Evolutionary conservation across 2,113 vertebrate species (phyloP).

Genomic region (Passer montanus): DNA sequence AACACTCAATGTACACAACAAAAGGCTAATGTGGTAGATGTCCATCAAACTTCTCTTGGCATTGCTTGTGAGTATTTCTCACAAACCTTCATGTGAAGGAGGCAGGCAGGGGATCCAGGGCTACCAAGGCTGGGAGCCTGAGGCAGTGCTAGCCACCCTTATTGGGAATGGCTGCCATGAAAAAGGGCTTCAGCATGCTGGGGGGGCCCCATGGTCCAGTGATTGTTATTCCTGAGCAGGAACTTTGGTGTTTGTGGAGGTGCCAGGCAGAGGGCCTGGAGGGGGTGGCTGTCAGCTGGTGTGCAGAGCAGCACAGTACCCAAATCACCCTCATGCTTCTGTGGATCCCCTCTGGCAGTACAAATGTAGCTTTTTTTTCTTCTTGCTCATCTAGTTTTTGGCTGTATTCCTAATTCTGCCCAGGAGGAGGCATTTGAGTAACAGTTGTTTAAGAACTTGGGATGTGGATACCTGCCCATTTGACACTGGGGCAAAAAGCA

Average conservation of each 20-base stretch:
- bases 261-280: neutral
- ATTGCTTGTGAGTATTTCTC: neutral
- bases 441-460: neutral
- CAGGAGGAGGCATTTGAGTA: neutral
- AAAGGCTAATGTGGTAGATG: neutral
- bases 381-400: neutral
- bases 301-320: neutral
- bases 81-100: neutral
- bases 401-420: neutral
- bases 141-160: neutral
- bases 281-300: neutral
- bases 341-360: neutral
- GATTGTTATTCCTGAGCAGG: neutral
- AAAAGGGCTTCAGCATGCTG: accelerated
- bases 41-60: neutral
- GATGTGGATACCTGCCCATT: neutral
- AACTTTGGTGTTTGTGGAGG: neutral
- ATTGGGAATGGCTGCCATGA: neutral
- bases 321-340: neutral
- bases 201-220: neutral
- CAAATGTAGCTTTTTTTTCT: neutral
- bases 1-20: neutral
- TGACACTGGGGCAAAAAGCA: neutral
- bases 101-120: neutral
- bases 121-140: neutral